Evolutionary conservation across 2,888 invertebrate species (phyloP).

Genomic region (Apoda limacodes): DNA sequence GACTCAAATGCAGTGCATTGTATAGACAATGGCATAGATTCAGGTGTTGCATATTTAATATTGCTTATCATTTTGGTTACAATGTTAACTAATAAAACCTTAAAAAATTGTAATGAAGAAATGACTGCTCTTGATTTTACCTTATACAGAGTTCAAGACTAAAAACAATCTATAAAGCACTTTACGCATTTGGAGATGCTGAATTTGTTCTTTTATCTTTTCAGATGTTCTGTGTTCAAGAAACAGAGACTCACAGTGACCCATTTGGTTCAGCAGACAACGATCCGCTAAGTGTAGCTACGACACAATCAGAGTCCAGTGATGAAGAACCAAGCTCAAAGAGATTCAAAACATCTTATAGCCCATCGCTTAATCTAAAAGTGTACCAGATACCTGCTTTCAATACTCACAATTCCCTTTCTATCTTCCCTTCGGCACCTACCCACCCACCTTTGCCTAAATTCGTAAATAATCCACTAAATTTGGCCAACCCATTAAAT

Average conservation of each 20-base stretch:
- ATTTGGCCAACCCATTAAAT: conserved; percentile 49
- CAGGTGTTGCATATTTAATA: too few relatives aligned
- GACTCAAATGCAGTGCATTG: too few relatives aligned
- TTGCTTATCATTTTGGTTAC: too few relatives aligned
- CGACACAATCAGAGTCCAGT: conserved; percentile 40
- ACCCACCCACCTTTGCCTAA: conserved; percentile 37
- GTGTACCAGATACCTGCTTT: conserved; percentile 57
- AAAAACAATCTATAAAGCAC: too few relatives aligned
- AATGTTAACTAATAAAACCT: too few relatives aligned
- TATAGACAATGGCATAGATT: too few relatives aligned
- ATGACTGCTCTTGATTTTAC: too few relatives aligned
- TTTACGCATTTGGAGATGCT: too few relatives aligned
- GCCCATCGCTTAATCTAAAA: conserved; percentile 46
- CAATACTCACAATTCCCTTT: conserved; percentile 42
- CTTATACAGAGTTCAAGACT: too few relatives aligned
- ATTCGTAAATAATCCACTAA: conserved; percentile 56
- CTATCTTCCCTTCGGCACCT: conserved; percentile 40
- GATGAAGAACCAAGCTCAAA: conserved; percentile 52
- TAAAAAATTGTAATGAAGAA: too few relatives aligned
- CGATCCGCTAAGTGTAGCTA: conserved; percentile 28
- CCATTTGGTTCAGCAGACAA: conserved; percentile 34
- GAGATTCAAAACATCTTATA: conserved; percentile 35
- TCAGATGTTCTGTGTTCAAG: conserved; percentile 63
- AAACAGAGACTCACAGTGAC: conserved; percentile 44
- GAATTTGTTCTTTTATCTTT: too few relatives aligned